Conservation (phyloP, 1,140 invertebrate species). For the Acromyrmex charruanus region DNA sequence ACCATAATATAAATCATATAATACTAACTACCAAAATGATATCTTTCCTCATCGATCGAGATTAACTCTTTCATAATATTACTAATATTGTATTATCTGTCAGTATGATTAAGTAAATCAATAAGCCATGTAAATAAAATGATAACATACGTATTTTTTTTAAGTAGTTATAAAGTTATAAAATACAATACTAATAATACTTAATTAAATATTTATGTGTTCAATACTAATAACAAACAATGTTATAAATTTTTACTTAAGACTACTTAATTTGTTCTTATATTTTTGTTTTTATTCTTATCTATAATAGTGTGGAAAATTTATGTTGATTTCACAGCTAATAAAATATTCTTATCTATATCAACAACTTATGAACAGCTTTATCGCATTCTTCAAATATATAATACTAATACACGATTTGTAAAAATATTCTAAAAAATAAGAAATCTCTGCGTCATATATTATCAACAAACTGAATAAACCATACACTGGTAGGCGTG, state of each 20-base stretch:
- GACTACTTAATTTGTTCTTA: background rate
- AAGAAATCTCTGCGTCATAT: slow-evolving; percentile 11
- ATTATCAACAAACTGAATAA: slow-evolving; percentile 39
- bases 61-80: slow-evolving; percentile 58
- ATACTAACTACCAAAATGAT: slow-evolving; percentile 5
- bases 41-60: background rate
- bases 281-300: background rate
- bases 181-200: background rate
- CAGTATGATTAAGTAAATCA: background rate
- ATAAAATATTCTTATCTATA: slow-evolving; percentile 63
- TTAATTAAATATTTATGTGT: background rate
- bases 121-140: background rate
- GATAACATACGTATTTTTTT: background rate
- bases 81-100: slow-evolving; percentile 15
- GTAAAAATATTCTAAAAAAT: slow-evolving; percentile 10
- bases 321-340: slow-evolving; percentile 61
- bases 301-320: slow-evolving; percentile 64
- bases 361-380: slow-evolving; percentile 15
- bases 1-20: background rate
- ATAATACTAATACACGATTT: slow-evolving; percentile 27
- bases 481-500: background rate
- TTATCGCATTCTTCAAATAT: slow-evolving; percentile 63
- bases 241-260: background rate
- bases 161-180: background rate
- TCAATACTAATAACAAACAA: slow-evolving; percentile 1